Evolutionary conservation across 2,888 invertebrate species (phyloP).

Genomic region (Watsonalla binaria): DNA sequence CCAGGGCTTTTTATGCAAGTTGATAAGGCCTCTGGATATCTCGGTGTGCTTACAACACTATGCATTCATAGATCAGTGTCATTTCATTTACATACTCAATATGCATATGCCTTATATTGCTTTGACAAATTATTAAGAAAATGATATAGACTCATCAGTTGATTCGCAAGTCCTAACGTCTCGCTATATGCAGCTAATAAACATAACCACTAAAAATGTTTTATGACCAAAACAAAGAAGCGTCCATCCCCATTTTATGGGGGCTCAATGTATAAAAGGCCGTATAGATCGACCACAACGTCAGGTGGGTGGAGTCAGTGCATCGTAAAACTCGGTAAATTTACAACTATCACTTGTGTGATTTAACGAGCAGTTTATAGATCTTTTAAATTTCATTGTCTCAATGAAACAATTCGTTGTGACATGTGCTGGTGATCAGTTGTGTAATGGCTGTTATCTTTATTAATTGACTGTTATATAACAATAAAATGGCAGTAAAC

Average conservation of each 20-base stretch:
- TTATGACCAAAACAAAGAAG: conserved; percentile 10
- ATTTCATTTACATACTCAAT: no score
- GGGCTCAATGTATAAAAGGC: conserved; percentile 48
- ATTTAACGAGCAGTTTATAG: conserved; percentile 77
- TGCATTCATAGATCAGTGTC: no score
- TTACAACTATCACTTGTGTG: conserved; percentile 71
- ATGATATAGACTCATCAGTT: not conserved
- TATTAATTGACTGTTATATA: conserved; percentile 15
- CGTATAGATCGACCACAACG: conserved; percentile 58
- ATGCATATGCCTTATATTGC: no score
- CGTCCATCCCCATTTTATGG: conserved; percentile 49
- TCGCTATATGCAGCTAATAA: not conserved
- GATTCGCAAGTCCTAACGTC: not conserved
- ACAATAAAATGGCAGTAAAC: conserved; percentile 3
- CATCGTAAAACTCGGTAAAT: conserved; percentile 72
- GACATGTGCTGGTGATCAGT: conserved; percentile 42
- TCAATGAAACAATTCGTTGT: conserved; percentile 50
- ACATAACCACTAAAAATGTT: conserved; percentile 7
- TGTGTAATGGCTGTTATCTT: conserved; percentile 36
- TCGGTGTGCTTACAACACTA: no score
- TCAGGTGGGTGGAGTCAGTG: conserved; percentile 65
- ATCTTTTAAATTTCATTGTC: conserved; percentile 69
- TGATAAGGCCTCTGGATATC: no score
- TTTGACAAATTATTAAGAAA: no score
- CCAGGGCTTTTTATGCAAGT: no score